These are phyloP conservation scores for Trichoplusia ni DNA, from an alignment of 1,140 invertebrate genomes.

Conservation along the genomic window DNA sequence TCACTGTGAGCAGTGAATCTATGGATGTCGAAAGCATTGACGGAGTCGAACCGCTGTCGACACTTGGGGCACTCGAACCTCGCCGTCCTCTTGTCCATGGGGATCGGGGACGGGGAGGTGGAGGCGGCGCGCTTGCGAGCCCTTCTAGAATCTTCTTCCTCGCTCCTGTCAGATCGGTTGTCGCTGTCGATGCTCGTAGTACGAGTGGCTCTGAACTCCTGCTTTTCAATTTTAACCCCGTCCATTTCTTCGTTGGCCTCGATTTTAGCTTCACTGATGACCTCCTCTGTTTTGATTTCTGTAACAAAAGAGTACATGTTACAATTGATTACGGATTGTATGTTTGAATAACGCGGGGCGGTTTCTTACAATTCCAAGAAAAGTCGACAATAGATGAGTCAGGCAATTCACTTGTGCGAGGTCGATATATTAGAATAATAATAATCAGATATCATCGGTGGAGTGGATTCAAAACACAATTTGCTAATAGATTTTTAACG, in stretches of 20 bases:
- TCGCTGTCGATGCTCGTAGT: conserved; percentile 75
- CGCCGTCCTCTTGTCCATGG: conserved; percentile 88
- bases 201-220: conserved; percentile 55
- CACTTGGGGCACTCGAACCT: conserved; percentile 88
- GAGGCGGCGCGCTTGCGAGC: conserved; percentile 74
- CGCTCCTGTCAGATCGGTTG: conserved; percentile 74
- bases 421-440: conserved; percentile 61
- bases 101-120: conserved; percentile 79
- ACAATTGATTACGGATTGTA: conserved; percentile 61
- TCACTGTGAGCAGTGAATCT: conserved; percentile 83
- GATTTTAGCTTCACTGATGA: conserved; percentile 72
- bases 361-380: conserved; percentile 78
- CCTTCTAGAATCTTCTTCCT: conserved; percentile 74
- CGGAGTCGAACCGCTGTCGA: conserved; percentile 86
- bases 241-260: conserved; percentile 61
- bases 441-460: conserved; percentile 65
- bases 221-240: conserved; percentile 60
- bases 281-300: conserved; percentile 77
- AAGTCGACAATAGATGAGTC: conserved; percentile 76
- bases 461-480: conserved; percentile 49
- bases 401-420: conserved; percentile 63
- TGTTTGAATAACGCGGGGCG: conserved; percentile 71
- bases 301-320: conserved; percentile 72
- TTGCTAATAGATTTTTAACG: conserved; percentile 63
- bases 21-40: conserved; percentile 86